Evolutionary conservation across 2,797 vertebrate species (phyloP), one percentile per base, ranked within the genome.

Genomic region (Melanotaenia nigrans): DNA sequence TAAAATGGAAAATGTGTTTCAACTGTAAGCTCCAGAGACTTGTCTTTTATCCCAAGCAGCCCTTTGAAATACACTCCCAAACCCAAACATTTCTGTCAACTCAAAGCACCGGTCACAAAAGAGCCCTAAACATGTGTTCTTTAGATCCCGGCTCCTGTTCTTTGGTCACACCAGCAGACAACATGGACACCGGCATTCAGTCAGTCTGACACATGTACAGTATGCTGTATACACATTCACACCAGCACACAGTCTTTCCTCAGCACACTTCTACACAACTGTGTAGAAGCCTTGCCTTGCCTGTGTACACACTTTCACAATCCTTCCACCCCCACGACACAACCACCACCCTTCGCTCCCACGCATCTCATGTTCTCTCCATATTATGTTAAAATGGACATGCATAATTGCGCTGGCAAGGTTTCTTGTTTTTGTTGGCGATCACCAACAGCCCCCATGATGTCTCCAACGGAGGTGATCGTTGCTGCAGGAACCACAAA

Each of bases 341-440:
- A 69, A 36, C 59, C 75, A 81, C 75, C 89, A 81, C 84, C 85
- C 65, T 78, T 75, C 28, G 63, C 90, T 93, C 92, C 90, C 90
- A 93, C 88, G 77, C 90, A 88, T 87, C 92, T 93, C 90, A 79
- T 90, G 84, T 93, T 93, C 87, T 79, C 75, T 78, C 74, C 73
- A 75, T 87, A 88, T 90, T 85, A 88, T 79, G 85, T 79, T 85
- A 63, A 83, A 88, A 84, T 73, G 85, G 87, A 86, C 86, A 77
- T 56, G 75, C 79, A 74, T 90, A 89, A 92, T 89, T 91, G 82
- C 65, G 32, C 82, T 86, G 87, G 87, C 76, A 40, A 36, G 62
- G 87, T 77, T 85, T 78, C 85, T 85, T 93, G 91, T 91, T 92
- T 90, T 90, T 51, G 82, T 88, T 92, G 90, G 90, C 82, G 6